A percentile compares a stretch with the other conserved stretches of the same genome.
These are phyloP conservation scores for Coluber constrictor DNA, from an alignment of 2,797 vertebrate genomes.

Conservation along the genomic window DNA sequence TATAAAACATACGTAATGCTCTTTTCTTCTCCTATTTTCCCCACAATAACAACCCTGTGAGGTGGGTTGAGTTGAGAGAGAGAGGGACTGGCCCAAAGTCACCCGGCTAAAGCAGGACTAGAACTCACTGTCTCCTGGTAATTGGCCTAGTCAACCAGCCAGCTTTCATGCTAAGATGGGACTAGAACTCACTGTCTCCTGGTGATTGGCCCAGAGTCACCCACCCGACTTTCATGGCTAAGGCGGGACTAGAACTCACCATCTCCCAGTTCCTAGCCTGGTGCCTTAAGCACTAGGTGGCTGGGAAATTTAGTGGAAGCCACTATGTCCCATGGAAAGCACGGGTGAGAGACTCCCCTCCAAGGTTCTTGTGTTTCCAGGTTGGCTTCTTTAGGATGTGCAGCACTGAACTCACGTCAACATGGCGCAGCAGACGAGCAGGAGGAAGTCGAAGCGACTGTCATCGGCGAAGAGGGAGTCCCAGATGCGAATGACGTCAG, in stretches of 20 bases:
- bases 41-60: too few relatives aligned
- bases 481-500: constrained; percentile 98
- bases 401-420: constrained; percentile 75
- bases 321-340: too few relatives aligned
- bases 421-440: constrained; percentile 96
- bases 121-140: too few relatives aligned
- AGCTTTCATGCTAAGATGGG: too few relatives aligned
- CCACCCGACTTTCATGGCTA: too few relatives aligned
- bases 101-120: too few relatives aligned
- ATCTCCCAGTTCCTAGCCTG: too few relatives aligned
- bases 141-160: too few relatives aligned
- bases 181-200: too few relatives aligned
- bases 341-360: neutral
- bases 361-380: neutral
- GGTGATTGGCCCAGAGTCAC: too few relatives aligned
- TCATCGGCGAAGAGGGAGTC: constrained; percentile 93
- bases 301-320: neutral
- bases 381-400: neutral
- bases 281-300: too few relatives aligned
- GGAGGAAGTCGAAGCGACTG: constrained; percentile 92
- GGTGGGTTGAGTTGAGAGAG: neutral
- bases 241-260: too few relatives aligned
- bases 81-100: neutral
- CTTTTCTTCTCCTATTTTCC: neutral
- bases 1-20: neutral